phyloP scores from a whole-genome alignment of 2,797 vertebrate genomes.

The Lepilemur septentrionalis region DNA sequence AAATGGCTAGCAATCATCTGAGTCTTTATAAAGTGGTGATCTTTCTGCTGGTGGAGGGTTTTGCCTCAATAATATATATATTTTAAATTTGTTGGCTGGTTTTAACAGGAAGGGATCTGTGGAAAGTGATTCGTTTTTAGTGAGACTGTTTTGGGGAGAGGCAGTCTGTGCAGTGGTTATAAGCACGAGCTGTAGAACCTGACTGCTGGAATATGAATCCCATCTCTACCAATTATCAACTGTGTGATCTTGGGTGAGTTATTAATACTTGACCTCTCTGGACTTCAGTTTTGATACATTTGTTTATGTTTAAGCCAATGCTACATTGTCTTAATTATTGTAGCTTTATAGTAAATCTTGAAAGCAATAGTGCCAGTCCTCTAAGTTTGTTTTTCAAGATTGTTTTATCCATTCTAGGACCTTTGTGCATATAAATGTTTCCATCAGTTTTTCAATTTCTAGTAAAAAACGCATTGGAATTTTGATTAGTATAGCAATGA shows the following conservation, averaged over 20 bases:
- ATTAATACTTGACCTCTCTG: background rate
- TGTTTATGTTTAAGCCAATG: background rate
- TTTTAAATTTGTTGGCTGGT: background rate
- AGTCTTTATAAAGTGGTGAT: background rate
- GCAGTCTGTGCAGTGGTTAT: background rate
- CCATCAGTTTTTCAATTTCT: background rate
- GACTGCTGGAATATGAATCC: background rate
- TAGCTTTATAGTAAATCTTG: background rate
- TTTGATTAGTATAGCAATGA: background rate
- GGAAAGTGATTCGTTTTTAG: background rate
- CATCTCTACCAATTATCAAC: background rate
- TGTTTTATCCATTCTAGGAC: background rate
- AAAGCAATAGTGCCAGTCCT: background rate
- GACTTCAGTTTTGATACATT: background rate
- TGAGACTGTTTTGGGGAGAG: background rate
- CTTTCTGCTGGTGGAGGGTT: background rate
- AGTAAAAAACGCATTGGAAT: background rate
- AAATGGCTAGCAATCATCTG: background rate
- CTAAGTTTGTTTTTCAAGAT: background rate
- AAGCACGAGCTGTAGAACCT: background rate
- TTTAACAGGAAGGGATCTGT: background rate
- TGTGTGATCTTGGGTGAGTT: background rate
- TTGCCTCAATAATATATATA: background rate
- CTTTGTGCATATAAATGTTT: background rate
- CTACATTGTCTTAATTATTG: background rate